Percentiles rank a stretch among this genome's conserved stretches.
These are phyloP conservation scores for Venusia cambrica DNA, from an alignment of 2,888 invertebrate species.

Conservation along the genomic window DNA sequence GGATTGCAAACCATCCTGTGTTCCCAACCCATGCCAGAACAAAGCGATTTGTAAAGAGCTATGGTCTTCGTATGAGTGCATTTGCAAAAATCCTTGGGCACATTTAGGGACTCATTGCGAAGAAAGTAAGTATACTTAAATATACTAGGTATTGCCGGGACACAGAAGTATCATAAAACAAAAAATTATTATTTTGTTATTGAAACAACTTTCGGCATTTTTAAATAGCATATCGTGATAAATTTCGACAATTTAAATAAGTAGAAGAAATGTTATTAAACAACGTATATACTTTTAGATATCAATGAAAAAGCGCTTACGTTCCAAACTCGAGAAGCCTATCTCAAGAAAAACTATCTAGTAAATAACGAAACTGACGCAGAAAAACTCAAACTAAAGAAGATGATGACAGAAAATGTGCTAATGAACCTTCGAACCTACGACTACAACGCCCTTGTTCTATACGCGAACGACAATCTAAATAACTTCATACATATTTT, in stretches of 20 bases:
- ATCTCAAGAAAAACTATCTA: constrained; percentile 90
- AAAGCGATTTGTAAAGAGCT: constrained; percentile 94
- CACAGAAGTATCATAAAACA: too few relatives aligned
- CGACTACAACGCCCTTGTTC: constrained; percentile 88
- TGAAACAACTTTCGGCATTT: too few relatives aligned
- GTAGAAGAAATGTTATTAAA: too few relatives aligned
- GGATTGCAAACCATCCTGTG: constrained; percentile 96
- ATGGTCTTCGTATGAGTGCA: constrained; percentile 96
- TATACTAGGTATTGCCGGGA: too few relatives aligned
- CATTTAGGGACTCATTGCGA: constrained; percentile 95
- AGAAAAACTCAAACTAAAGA: constrained; percentile 84
- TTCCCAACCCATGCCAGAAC: constrained; percentile 96
- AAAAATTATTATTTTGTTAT: too few relatives aligned
- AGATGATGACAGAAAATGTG: constrained; percentile 89
- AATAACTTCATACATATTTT: constrained; percentile 96
- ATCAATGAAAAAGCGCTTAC: constrained; percentile 94
- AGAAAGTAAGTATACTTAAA: constrained; percentile 84
- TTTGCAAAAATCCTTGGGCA: constrained; percentile 95
- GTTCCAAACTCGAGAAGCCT: constrained; percentile 90
- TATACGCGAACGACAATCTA: constrained; percentile 95
- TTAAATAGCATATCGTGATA: too few relatives aligned
- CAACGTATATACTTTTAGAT: constrained; percentile 79
- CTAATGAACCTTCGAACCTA: constrained; percentile 95
- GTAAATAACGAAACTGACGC: constrained; percentile 82
- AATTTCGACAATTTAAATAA: too few relatives aligned